Conservation (phyloP, 1,140 invertebrate genomes). For the Panagrolaimus sp. region DNA sequence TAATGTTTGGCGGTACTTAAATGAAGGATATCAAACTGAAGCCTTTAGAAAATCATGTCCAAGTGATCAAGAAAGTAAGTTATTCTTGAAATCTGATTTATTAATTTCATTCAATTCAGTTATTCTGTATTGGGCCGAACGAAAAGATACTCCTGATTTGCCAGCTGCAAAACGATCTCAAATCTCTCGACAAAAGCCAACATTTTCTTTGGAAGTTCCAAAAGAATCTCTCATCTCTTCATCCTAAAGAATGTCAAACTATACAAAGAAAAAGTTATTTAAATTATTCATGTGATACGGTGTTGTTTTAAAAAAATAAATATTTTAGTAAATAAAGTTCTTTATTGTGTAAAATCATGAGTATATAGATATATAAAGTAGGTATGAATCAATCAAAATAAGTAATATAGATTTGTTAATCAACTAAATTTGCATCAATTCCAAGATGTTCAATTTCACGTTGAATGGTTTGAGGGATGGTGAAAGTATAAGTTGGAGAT, state of each 20-base stretch:
- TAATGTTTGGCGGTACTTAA: constrained; percentile 8
- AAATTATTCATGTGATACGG: too few species aligned
- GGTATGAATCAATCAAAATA: too few species aligned
- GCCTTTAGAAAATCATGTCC: constrained; percentile 12
- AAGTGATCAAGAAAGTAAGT: constrained; percentile 16
- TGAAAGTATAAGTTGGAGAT: constrained; percentile 54
- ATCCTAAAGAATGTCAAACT: too few species aligned
- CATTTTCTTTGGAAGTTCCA: background rate
- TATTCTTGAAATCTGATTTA: too few species aligned
- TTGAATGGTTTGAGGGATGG: constrained; percentile 42
- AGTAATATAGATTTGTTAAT: too few species aligned
- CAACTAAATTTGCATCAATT: background rate
- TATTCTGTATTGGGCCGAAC: constrained; percentile 4
- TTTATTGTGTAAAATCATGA: too few species aligned
- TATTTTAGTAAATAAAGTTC: too few species aligned
- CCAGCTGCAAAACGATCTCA: constrained; percentile 4
- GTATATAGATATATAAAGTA: too few species aligned
- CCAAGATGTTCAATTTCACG: constrained; percentile 45
- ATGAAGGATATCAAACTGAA: background rate
- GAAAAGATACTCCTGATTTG: background rate
- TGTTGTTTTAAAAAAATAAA: too few species aligned
- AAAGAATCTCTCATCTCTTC: background rate
- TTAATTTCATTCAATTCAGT: too few species aligned
- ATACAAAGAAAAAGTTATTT: too few species aligned
- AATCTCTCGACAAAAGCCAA: constrained; percentile 7